Conservation (phyloP, 53 echinoderm and acorn worm species). For the Actinopyga echinites region DNA sequence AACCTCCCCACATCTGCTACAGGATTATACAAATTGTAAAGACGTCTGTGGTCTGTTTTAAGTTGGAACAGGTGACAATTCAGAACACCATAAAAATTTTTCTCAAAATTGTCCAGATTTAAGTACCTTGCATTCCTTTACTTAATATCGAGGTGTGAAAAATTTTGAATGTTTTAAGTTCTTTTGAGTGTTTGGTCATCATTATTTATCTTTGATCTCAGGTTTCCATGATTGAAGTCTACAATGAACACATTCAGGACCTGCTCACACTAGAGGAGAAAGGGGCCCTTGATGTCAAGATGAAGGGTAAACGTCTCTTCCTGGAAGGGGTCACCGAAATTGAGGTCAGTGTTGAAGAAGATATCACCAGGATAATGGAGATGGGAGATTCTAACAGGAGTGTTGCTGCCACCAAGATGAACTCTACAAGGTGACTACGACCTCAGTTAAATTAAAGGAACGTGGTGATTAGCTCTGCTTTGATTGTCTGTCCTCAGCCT, state of each 20-base stretch:
- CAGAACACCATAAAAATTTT: no score
- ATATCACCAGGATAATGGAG: slow-evolving; percentile 88
- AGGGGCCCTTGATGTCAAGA: slow-evolving; percentile 79
- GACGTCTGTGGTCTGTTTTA: no score
- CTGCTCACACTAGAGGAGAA: slow-evolving; percentile 68
- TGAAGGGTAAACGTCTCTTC: slow-evolving; percentile 92
- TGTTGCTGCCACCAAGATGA: slow-evolving; percentile 96
- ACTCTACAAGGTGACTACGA: slow-evolving; percentile 79
- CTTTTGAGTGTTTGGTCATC: neutral
- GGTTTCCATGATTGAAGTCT: slow-evolving; percentile 98
- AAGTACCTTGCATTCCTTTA: no score
- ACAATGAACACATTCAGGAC: slow-evolving; percentile 91
- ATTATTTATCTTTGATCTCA: neutral
- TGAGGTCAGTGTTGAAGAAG: slow-evolving; percentile 60
- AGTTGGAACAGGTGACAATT: no score
- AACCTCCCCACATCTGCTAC: no score
- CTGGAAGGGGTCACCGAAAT: slow-evolving; percentile 85
- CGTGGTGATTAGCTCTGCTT: no score
- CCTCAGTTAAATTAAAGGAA: no score
- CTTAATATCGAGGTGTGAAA: no score
- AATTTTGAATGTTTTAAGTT: no score
- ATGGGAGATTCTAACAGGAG: slow-evolving; percentile 86
- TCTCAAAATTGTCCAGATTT: no score
- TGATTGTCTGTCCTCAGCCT: no score
- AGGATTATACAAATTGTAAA: no score